Base-by-base conservation (phyloP, 2,888 invertebrate species). In the Mellilla xanthometata region DNA sequence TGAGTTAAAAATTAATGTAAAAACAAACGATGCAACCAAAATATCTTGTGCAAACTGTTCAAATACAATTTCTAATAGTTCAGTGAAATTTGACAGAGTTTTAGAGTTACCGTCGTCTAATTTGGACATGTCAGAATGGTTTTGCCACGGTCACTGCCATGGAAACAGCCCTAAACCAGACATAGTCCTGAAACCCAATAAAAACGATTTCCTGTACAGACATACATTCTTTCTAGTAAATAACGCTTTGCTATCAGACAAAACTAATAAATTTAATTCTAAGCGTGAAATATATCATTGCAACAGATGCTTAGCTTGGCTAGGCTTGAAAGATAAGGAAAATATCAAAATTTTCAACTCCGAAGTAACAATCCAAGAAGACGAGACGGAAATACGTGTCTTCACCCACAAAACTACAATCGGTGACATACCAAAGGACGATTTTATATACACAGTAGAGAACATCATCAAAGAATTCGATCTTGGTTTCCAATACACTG, bases 41-140 rank as follows among this genome's bases (percentile, higher is more conserved):
- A 69, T 91, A 42, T 58, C 81, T 12, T 81, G 85, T 58, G 70
- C 78, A 30, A 83, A 91, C 58, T 81, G 88, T 58, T 74, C 66
- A 0, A 90, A 91, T 65, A 57, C 76, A n/a, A 68, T 91, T 26
- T 76, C 90, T n/a, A 82, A 87, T 49, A 75, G 71, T 50, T 67
- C 65, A 38, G 81, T 90, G 0, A 81, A 78, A 32, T 93, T 93
- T 73, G 74, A 88, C 32, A 82, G 93, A 52, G 81, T 93, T 60
- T 72, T 94, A 47, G 93, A 93, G 43, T 69, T 94, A 39, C 93
- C 93, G 0, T 90, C 92, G 0, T 84, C 88, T 9, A 90, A 90
- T 72, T 76, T 91, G 43, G 92, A 93, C 60, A 88, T 91, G 66
- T 87, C 89, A 0, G 93, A 94, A 52, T 93, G 93, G 92, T 94